phyloP scores from a whole-genome alignment of 2,888 invertebrate species.

The Mythimna albipuncta region DNA sequence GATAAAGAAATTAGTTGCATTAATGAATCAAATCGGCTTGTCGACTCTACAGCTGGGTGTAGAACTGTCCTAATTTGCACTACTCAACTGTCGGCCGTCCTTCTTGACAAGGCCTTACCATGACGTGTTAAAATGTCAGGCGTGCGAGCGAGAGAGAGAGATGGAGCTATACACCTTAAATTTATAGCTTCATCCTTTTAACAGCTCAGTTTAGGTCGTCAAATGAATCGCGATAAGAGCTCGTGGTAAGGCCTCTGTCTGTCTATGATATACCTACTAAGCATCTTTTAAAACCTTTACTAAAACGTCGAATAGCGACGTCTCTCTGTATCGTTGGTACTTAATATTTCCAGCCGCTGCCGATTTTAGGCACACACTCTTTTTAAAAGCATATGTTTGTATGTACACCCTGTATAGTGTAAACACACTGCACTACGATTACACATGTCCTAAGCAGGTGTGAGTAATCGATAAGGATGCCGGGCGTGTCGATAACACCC shows the following conservation, averaged over 20 bases:
- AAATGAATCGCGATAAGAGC: too few relatives aligned
- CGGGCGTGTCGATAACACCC: conserved; percentile 29
- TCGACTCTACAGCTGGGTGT: conserved; percentile 7
- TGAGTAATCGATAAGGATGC: conserved; percentile 28
- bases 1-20: conserved; percentile 28
- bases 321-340: conserved; percentile 5
- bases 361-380: conserved; percentile 4
- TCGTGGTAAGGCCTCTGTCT: too few relatives aligned
- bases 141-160: too few relatives aligned
- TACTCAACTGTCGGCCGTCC: conserved; percentile 6
- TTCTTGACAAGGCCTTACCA: conserved; percentile 1
- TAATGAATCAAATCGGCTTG: conserved; percentile 6
- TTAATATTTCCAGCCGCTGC: conserved; percentile 14
- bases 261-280: neutral
- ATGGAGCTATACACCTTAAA: too few relatives aligned
- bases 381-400: neutral
- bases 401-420: neutral
- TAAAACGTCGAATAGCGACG: conserved; percentile 11
- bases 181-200: too few relatives aligned
- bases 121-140: too few relatives aligned
- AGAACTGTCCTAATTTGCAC: conserved; percentile 22
- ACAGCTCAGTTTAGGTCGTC: too few relatives aligned
- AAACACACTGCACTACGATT: conserved; percentile 17
- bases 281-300: conserved; percentile 18
- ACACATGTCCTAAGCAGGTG: conserved; percentile 4